Evolutionary conservation across 1,140 invertebrate species (phyloP).

Genomic region (Diploscapter pachys): DNA sequence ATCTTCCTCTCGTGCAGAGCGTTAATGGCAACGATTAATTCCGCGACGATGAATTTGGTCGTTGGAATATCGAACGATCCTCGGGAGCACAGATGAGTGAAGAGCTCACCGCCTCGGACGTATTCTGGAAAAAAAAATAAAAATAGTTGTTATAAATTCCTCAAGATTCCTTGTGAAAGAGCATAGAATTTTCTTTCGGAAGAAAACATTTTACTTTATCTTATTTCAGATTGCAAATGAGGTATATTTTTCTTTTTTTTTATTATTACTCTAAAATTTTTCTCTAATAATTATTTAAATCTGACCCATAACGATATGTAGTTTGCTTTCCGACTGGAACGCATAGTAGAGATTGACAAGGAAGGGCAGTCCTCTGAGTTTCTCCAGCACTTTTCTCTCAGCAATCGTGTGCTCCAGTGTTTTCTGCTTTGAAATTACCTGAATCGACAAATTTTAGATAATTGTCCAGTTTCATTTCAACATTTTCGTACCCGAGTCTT

Average conservation of each 20-base stretch:
- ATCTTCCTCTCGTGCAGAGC: constrained; percentile 82
- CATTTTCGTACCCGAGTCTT: constrained; percentile 66
- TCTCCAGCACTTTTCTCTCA: constrained; percentile 78
- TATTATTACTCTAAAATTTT: no score
- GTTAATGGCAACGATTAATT: constrained; percentile 84
- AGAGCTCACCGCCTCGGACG: constrained; percentile 84
- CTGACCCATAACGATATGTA: constrained; percentile 83
- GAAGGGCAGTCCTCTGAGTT: constrained; percentile 81
- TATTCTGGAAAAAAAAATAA: constrained; percentile 71
- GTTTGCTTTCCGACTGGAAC: constrained; percentile 85
- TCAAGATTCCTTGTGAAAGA: no score
- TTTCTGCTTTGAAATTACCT: constrained; percentile 82
- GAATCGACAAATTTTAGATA: not conserved
- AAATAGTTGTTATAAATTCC: not conserved
- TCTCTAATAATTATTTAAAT: not conserved
- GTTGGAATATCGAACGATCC: constrained; percentile 79
- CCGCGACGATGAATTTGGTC: constrained; percentile 82
- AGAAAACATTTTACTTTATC: no score
- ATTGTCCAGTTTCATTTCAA: not conserved
- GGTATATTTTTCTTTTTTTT: no score
- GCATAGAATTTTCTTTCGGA: no score
- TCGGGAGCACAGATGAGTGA: constrained; percentile 82
- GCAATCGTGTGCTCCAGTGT: constrained; percentile 88
- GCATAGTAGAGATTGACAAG: constrained; percentile 87
- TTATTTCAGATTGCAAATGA: no score